Evolutionary conservation across 2,113 vertebrate species (phyloP).

Genomic region (Upupa epops): DNA sequence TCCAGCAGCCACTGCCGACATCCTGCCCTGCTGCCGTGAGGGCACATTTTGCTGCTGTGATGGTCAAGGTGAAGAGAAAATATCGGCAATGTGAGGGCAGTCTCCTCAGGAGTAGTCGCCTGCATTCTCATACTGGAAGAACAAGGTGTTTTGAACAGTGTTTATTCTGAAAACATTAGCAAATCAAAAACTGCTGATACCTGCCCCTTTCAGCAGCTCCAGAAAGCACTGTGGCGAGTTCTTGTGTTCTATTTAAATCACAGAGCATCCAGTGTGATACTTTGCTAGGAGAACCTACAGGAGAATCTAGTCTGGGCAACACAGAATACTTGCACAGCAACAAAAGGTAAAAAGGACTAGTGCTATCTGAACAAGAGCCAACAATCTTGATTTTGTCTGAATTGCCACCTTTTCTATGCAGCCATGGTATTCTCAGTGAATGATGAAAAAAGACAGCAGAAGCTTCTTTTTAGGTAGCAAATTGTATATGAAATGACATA

Average conservation of each 20-base stretch:
- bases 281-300: neutral
- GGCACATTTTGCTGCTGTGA: accelerated
- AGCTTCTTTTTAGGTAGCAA: neutral
- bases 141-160: neutral
- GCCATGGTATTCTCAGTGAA: neutral
- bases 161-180: neutral
- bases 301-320: neutral
- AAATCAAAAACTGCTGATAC: neutral
- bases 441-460: neutral
- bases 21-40: neutral
- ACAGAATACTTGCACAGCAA: neutral
- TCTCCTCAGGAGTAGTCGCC: neutral
- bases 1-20: neutral
- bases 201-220: neutral
- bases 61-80: neutral
- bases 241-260: neutral
- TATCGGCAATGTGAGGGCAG: accelerated
- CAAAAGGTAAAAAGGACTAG: neutral
- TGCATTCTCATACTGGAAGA: neutral
- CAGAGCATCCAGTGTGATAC: neutral
- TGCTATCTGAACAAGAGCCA: neutral
- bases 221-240: neutral
- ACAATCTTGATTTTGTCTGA: neutral
- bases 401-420: neutral
- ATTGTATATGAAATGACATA: neutral